Percentiles rank a stretch among this genome's conserved stretches.
Evolutionary conservation across 2,113 vertebrate genomes (phyloP).

Genomic region (Colinus virginianus): DNA sequence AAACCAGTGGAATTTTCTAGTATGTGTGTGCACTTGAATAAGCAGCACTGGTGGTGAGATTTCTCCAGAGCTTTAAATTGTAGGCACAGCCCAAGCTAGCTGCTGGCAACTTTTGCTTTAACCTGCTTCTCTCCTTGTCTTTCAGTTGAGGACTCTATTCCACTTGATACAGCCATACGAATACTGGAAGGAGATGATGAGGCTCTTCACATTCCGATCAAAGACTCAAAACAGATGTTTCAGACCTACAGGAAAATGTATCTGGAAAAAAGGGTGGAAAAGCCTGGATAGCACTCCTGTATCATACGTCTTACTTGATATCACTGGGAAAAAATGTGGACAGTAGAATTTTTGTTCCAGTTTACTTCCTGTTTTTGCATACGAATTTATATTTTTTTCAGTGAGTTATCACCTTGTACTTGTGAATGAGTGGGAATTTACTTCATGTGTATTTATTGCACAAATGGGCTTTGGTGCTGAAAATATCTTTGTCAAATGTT

Average conservation of each 20-base stretch:
- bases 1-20: neutral
- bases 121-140: constrained; percentile 35
- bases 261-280: constrained; percentile 78
- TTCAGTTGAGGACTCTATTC: constrained; percentile 65
- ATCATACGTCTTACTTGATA: neutral
- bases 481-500: neutral
- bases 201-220: constrained; percentile 42
- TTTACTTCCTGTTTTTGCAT: constrained; percentile 6
- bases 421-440: neutral
- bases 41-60: neutral
- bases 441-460: constrained; percentile 17
- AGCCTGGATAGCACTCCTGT: constrained; percentile 58
- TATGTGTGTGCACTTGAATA: neutral
- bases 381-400: neutral
- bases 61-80: neutral
- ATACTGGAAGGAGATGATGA: constrained; percentile 65
- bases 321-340: neutral
- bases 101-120: neutral
- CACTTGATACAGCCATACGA: constrained; percentile 69
- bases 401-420: neutral
- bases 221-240: constrained; percentile 78
- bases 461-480: neutral
- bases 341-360: neutral
- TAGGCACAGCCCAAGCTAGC: neutral
- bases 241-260: constrained; percentile 78